Base-by-base conservation (phyloP, 1,140 invertebrate genomes). In the Platyura marginata region DNA sequence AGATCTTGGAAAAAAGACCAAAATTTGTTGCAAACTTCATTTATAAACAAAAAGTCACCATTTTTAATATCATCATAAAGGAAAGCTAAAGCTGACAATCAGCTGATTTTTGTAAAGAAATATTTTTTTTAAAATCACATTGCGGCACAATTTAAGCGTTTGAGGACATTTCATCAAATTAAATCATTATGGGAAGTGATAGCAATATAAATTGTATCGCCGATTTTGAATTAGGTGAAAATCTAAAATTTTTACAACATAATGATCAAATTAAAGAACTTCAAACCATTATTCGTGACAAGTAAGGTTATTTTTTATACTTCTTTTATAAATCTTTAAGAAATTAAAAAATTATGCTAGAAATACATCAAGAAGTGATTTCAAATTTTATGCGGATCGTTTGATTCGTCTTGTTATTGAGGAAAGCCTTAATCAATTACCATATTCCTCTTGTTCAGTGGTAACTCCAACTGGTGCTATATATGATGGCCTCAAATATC, bases 371-470 rank as follows among this genome's bases (percentile, higher is more conserved):
- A 71, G 92, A 51, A 92, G 84, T 67, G 93, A 98, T 64, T 98
- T 98, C 62, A 96, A 97, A 61, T 98, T 98, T 64, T 96, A 91
- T 64, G 93, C 94, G 8, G 94, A 98, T 66, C 75, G 93, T 29
- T 56, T 93, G 58, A 95, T 96, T 53, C 74, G 91, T 19, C 65
- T 98, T 40, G 90, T 98, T 3, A 94, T 99, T 48, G 95, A 99
- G 66, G 94, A 98, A 67, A 95, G 92, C 49, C 68, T 99, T 23
- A 98, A 98, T 64, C 90, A 95, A 56, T 66, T 99, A 36, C 93
- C 94, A 20, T 97, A 95, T 59, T 78, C 79, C 8, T 78, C 85
- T 61, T 83, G 79, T 59, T 72, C 79, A 46, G 81, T 98, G 3
- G 81, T 79, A 15, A 98, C 95, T 21, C 95, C 95, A 2, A 97